Evolutionary conservation across 2,797 vertebrate species (phyloP).

Genomic region (Sebastes taczanowskii): DNA sequence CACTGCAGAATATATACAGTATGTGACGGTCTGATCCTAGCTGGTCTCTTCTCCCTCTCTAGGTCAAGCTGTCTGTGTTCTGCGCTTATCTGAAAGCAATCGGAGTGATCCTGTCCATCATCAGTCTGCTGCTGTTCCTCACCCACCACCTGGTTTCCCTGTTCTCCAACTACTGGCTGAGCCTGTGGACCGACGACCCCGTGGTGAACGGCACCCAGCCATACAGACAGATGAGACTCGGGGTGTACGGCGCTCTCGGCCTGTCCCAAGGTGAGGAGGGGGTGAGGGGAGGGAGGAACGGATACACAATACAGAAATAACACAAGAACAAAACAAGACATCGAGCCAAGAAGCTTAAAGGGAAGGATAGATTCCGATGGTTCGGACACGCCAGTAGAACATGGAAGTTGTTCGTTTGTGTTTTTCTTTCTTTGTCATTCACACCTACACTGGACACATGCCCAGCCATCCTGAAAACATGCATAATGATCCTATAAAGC

Average conservation of each 20-base stretch:
- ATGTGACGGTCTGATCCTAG: background rate
- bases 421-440: background rate
- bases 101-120: conserved; percentile 84
- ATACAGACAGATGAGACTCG: conserved; percentile 84
- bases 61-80: conserved; percentile 94
- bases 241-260: conserved; percentile 90
- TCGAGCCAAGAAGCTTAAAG: background rate
- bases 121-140: conserved; percentile 90
- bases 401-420: background rate
- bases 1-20: no score
- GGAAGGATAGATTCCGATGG: background rate
- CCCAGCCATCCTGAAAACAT: background rate
- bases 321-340: background rate
- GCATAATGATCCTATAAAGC: background rate
- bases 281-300: background rate
- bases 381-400: background rate
- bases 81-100: conserved; percentile 95
- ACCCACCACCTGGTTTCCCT: conserved; percentile 87
- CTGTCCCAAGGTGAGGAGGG: conserved; percentile 87
- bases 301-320: background rate
- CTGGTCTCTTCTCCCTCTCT: background rate
- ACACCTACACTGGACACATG: background rate
- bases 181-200: conserved; percentile 94
- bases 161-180: conserved; percentile 96
- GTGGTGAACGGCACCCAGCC: conserved; percentile 92